A percentile compares a stretch with the other conserved stretches of the same genome.
Conservation (phyloP, 2,888 invertebrate genomes). For the Drosophila mercatorum region DNA sequence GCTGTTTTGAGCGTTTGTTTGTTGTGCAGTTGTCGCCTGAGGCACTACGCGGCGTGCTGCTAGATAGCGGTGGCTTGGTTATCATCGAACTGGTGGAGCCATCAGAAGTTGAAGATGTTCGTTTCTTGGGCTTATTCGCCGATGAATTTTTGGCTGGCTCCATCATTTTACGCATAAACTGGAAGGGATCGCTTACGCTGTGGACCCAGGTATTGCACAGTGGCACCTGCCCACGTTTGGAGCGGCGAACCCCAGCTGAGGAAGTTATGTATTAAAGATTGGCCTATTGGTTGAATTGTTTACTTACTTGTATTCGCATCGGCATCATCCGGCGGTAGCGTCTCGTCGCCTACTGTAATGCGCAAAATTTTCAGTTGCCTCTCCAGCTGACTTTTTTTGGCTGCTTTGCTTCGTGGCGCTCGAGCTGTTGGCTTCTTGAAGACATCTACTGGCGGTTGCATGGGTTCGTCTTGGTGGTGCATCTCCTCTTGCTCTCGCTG, state of each 20-base stretch:
- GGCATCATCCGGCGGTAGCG: not conserved
- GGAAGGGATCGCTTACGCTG: slow-evolving; percentile 48
- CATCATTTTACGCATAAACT: slow-evolving; percentile 23
- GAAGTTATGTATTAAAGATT: not conserved
- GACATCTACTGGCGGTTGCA: slow-evolving; percentile 10
- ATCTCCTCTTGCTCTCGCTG: not conserved
- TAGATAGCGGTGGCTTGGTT: slow-evolving; percentile 22
- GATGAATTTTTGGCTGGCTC: not conserved
- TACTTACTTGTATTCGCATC: slow-evolving; percentile 41
- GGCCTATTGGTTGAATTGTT: not conserved
- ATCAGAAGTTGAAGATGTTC: not conserved
- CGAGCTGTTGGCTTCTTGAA: slow-evolving; percentile 59
- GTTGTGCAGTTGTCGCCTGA: not conserved
- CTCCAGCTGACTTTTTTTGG: not conserved
- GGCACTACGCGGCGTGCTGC: slow-evolving; percentile 36
- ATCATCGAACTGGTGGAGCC: not conserved
- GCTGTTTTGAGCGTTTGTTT: not conserved
- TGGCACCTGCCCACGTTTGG: slow-evolving; percentile 71
- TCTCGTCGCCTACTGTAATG: slow-evolving; percentile 7
- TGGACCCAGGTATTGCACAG: slow-evolving; percentile 49
- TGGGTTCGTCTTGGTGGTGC: not conserved
- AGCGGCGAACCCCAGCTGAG: slow-evolving; percentile 66
- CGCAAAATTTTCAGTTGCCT: slow-evolving; percentile 21
- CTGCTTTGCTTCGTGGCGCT: slow-evolving; percentile 48
- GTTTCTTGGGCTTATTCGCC: slow-evolving; percentile 14